phyloP scores from a whole-genome alignment of 2,888 invertebrate species.

The Microplitis deprimator region DNA sequence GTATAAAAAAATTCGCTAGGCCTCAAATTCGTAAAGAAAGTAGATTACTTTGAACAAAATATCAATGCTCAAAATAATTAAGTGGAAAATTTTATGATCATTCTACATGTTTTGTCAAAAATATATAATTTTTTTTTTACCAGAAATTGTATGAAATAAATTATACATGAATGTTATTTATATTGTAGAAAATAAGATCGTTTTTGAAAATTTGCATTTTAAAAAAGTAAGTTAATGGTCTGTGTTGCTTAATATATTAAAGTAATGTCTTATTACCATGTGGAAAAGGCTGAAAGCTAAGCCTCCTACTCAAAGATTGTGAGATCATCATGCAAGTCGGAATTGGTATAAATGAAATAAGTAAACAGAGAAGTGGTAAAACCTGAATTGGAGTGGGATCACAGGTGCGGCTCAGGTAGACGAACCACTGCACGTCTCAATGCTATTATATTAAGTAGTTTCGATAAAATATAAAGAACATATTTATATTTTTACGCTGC shows the following conservation, averaged over 20 bases:
- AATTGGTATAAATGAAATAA: constrained; percentile 23
- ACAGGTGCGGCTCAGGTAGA: constrained; percentile 60
- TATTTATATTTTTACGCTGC: constrained; percentile 46
- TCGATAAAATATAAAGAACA: constrained; percentile 26
- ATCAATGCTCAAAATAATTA: too few relatives aligned
- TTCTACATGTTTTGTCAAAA: too few relatives aligned
- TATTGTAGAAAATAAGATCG: too few relatives aligned
- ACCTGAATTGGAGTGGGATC: constrained; percentile 43
- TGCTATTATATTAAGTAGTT: constrained; percentile 52
- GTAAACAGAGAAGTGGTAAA: constrained; percentile 35
- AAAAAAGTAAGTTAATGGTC: not conserved
- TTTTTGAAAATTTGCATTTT: too few relatives aligned
- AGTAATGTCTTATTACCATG: not conserved
- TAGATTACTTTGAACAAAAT: too few relatives aligned
- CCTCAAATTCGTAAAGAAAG: too few relatives aligned
- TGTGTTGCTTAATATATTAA: not conserved
- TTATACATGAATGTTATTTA: too few relatives aligned
- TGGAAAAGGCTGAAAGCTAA: not conserved
- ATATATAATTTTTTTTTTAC: too few relatives aligned
- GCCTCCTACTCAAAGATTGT: not conserved
- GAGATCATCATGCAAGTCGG: not conserved
- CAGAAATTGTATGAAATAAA: too few relatives aligned
- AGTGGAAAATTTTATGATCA: too few relatives aligned
- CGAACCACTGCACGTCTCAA: constrained; percentile 55
- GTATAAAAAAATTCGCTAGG: too few relatives aligned